phyloP scores from a whole-genome alignment of 2,888 invertebrate genomes.

The Malthinus flaveolus region DNA sequence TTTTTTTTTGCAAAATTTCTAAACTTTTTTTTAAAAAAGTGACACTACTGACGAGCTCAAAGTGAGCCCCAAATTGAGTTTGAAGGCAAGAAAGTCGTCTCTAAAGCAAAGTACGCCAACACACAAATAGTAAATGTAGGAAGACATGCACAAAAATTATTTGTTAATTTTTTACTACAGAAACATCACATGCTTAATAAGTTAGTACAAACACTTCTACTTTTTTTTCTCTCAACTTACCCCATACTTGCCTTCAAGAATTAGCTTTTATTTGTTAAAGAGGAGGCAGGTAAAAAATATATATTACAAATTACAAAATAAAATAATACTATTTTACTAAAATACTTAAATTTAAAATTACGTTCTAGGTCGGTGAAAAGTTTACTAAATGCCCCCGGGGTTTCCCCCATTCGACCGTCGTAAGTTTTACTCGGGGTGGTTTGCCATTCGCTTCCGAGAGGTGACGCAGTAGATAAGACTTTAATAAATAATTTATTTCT shows the following conservation, averaged over 20 bases:
- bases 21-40: background rate
- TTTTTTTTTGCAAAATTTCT: constrained; percentile 14
- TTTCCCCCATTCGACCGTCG: no score
- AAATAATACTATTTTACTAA: background rate
- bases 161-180: constrained; percentile 5
- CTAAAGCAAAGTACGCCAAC: background rate
- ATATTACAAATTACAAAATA: constrained; percentile 19
- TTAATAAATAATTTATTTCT: no score
- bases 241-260: constrained; percentile 43
- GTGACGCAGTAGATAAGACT: no score
- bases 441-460: no score
- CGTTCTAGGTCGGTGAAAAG: no score
- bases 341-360: background rate
- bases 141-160: constrained; percentile 2
- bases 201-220: background rate
- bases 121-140: no score
- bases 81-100: constrained; percentile 20
- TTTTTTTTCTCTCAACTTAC: constrained; percentile 32
- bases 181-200: constrained; percentile 5
- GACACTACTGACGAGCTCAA: no score
- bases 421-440: no score
- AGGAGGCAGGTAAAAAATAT: constrained; percentile 23
- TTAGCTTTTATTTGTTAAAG: constrained; percentile 46
- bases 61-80: background rate
- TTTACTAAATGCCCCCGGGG: no score